A percentile compares a stretch with the other conserved stretches of the same genome.
Conservation (phyloP, 1,140 invertebrate species). For the Harlomillsia oculata region DNA sequence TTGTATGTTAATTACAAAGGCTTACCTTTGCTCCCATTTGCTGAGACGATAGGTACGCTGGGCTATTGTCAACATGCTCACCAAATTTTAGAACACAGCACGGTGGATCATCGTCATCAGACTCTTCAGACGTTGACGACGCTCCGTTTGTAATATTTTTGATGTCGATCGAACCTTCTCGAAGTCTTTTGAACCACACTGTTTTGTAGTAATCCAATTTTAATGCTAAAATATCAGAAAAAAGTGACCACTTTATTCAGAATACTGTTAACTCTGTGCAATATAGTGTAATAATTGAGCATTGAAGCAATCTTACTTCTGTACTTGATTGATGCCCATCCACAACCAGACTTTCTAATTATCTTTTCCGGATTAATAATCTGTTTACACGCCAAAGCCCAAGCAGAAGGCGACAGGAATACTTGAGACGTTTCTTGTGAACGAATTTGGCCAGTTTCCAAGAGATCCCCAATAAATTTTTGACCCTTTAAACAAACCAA, state of each 20-base stretch:
- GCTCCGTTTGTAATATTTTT: constrained; percentile 33
- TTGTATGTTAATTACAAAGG: neutral
- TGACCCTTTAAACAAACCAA: constrained; percentile 55
- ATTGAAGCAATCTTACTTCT: constrained; percentile 35
- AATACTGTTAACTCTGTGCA: neutral
- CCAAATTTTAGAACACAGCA: constrained; percentile 34
- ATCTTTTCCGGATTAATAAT: constrained; percentile 77
- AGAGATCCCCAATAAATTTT: constrained; percentile 75
- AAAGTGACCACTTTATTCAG: neutral
- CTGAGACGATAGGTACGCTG: constrained; percentile 21
- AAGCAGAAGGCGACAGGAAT: constrained; percentile 81
- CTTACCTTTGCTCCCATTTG: constrained; percentile 29
- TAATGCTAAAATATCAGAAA: constrained; percentile 50
- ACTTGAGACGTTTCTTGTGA: constrained; percentile 76
- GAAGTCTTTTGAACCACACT: constrained; percentile 55
- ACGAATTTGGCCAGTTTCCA: constrained; percentile 75
- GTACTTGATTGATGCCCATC: constrained; percentile 58
- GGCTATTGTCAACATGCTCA: constrained; percentile 33
- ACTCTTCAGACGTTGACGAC: constrained; percentile 21
- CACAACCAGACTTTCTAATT: constrained; percentile 66
- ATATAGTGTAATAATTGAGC: neutral
- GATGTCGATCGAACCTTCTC: constrained; percentile 41
- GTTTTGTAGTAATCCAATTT: constrained; percentile 80
- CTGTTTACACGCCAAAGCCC: constrained; percentile 82
- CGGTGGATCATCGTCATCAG: constrained; percentile 29